Conservation (phyloP, 2,888 invertebrate species). For the Noctua janthina region DNA sequence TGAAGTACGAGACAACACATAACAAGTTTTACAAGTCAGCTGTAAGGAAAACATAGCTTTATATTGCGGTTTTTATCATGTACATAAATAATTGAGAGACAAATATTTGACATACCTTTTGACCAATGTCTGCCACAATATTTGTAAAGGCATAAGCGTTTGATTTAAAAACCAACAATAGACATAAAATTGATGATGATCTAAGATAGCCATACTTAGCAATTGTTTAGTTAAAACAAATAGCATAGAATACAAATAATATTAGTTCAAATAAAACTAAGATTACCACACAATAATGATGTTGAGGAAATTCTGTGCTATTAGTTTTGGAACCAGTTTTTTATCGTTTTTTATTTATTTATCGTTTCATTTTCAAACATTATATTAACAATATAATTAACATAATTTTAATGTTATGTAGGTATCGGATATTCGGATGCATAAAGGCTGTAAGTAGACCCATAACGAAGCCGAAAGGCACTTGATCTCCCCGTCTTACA, state of each 20-base stretch:
- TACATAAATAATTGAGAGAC: constrained; percentile 5
- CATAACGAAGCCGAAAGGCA: too few species aligned
- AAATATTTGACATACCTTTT: constrained; percentile 29
- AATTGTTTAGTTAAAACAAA: constrained; percentile 3
- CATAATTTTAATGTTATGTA: background rate
- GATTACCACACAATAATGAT: background rate
- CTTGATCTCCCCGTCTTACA: too few species aligned
- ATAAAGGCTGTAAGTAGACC: too few species aligned
- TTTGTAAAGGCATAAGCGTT: constrained; percentile 4
- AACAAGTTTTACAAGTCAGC: constrained; percentile 15
- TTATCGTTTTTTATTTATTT: background rate
- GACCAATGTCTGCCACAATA: background rate
- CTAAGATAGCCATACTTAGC: constrained; percentile 14
- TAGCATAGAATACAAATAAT: constrained; percentile 15
- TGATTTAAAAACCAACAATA: background rate
- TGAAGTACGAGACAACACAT: background rate
- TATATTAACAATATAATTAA: background rate
- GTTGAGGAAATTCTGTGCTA: background rate
- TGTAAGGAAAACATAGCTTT: constrained; percentile 15
- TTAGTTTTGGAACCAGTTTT: background rate
- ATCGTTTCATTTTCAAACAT: background rate
- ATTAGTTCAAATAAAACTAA: constrained; percentile 1
- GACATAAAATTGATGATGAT: background rate
- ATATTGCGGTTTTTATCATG: constrained; percentile 8
- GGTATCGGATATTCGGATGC: too few species aligned